phyloP scores from a whole-genome alignment of 2,797 vertebrate species.

The Leucoraja ocellata region DNA sequence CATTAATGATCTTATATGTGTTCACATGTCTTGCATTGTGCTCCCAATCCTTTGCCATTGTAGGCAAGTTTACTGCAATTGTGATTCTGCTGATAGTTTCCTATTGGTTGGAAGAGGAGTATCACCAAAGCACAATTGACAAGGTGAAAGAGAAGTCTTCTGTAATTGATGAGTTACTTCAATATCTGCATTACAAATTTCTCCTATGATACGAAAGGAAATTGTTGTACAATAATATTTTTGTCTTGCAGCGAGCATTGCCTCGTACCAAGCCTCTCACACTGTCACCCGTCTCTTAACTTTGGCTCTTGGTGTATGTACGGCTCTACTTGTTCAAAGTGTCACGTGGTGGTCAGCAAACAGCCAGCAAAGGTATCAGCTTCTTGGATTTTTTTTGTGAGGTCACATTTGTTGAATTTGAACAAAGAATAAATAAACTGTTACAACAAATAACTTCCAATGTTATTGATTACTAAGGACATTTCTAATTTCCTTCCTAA shows the following conservation, averaged over 20 bases:
- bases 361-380: constrained; percentile 55
- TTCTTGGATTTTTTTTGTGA: background rate
- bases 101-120: too few relatives aligned
- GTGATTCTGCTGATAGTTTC: background rate
- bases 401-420: constrained; percentile 3
- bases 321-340: constrained; percentile 54
- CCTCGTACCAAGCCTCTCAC: constrained; percentile 52
- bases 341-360: constrained; percentile 61
- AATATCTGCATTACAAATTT: background rate
- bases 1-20: too few relatives aligned
- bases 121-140: too few relatives aligned
- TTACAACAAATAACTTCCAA: background rate
- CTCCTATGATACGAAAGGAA: background rate
- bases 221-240: background rate
- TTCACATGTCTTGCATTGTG: too few relatives aligned
- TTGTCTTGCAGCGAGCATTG: constrained; percentile 51
- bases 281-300: constrained; percentile 49
- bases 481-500: too few relatives aligned
- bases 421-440: background rate
- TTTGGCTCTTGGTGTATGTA: constrained; percentile 54
- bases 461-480: background rate
- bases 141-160: too few relatives aligned
- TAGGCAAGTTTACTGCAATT: background rate
- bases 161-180: background rate
- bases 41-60: background rate